phyloP scores from a whole-genome alignment of 2,113 vertebrate species.

The Otis tarda region DNA sequence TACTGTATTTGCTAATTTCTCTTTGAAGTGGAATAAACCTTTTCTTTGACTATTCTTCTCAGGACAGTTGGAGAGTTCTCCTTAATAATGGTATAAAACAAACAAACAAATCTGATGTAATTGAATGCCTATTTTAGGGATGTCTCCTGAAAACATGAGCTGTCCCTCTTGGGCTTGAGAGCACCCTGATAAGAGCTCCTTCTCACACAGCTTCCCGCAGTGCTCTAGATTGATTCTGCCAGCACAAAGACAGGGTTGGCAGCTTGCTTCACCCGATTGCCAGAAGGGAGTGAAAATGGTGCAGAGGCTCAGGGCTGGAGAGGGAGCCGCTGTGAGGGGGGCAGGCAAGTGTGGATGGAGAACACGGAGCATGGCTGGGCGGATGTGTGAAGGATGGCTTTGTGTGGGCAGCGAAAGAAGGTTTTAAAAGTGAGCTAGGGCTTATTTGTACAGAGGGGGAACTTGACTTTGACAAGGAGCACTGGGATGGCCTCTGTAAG shows the following conservation, averaged over 20 bases:
- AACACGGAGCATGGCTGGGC: background rate
- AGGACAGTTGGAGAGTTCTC: background rate
- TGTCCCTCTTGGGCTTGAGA: background rate
- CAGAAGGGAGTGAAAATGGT: background rate
- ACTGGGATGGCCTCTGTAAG: background rate
- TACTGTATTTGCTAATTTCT: background rate
- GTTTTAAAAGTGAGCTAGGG: background rate
- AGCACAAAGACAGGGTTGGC: background rate
- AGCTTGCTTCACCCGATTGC: background rate
- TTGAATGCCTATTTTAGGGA: background rate
- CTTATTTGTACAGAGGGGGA: background rate
- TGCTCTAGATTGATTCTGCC: background rate
- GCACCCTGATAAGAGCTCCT: background rate
- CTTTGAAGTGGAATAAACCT: background rate
- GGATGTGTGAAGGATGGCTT: background rate
- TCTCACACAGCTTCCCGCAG: background rate
- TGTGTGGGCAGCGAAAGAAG: background rate
- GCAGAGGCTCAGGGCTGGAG: background rate
- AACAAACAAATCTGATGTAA: background rate
- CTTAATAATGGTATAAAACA: background rate
- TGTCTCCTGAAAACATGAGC: background rate
- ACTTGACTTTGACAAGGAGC: background rate
- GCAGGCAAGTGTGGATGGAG: background rate
- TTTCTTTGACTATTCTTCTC: background rate
- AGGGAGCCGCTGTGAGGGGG: background rate